A percentile compares a stretch with the other conserved stretches of the same genome.
phyloP scores from a whole-genome alignment of 2,797 vertebrate genomes.

The Oreochromis grahami region DNA sequence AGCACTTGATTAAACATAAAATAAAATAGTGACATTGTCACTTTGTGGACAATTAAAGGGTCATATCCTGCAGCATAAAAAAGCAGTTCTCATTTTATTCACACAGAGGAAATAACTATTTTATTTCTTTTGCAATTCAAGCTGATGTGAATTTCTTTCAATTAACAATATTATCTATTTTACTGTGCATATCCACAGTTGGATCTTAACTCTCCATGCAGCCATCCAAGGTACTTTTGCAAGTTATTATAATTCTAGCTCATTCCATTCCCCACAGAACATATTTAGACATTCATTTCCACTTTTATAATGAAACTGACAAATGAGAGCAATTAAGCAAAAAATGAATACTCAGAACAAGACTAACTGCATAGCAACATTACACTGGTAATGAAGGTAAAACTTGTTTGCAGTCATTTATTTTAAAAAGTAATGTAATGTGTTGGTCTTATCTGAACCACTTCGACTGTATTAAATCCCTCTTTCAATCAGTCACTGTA shows the following conservation, averaged over 20 bases:
- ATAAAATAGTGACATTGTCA: not conserved
- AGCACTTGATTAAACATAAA: not conserved
- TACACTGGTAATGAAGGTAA: not conserved
- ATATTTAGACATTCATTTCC: not conserved
- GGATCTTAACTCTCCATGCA: not conserved
- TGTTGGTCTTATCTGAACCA: not conserved
- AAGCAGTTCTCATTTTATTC: not conserved
- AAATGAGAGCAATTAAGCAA: not conserved
- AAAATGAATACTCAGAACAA: not conserved
- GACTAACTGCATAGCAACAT: not conserved
- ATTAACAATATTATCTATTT: not conserved
- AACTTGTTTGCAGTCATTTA: not conserved
- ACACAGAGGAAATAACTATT: not conserved
- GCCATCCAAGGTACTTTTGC: not conserved
- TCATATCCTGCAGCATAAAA: not conserved
- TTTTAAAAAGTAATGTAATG: not conserved
- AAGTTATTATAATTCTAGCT: not conserved
- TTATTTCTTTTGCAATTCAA: not conserved
- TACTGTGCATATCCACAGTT: not conserved
- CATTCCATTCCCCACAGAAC: not conserved
- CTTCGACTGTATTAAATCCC: not conserved
- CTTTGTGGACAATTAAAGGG: not conserved
- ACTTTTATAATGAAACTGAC: accelerated
- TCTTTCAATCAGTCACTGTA: not conserved
- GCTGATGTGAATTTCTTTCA: not conserved